phyloP scores from a whole-genome alignment of 2,113 vertebrate species.

The Laticauda laticaudata region DNA sequence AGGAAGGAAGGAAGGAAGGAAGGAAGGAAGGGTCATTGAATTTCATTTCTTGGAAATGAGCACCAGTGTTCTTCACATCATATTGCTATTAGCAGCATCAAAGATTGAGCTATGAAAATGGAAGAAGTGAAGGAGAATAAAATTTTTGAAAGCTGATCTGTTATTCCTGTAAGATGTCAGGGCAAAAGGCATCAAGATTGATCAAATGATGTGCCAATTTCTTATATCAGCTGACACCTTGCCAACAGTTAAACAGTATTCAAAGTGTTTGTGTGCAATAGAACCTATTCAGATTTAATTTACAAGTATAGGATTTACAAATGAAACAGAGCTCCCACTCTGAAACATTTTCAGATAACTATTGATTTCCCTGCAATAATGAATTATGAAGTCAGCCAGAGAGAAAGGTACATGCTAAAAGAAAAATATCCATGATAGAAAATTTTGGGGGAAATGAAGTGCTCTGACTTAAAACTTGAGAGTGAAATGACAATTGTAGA shows the following conservation, averaged over 20 bases:
- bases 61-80: fast-evolving
- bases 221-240: neutral
- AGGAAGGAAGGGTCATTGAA: neutral
- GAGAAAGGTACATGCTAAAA: neutral
- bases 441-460: neutral
- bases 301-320: neutral
- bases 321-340: neutral
- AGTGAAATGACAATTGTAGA: neutral
- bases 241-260: neutral
- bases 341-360: neutral
- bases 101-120: neutral
- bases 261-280: neutral
- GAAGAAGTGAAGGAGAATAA: neutral
- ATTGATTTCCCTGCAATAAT: neutral
- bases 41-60: neutral
- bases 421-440: neutral
- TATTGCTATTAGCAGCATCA: neutral
- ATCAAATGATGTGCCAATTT: neutral
- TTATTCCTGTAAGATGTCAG: neutral
- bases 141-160: neutral
- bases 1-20: neutral
- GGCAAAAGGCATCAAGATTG: neutral
- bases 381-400: neutral
- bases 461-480: neutral
- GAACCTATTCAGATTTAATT: neutral